Percentiles rank a stretch among this genome's conserved stretches.
Evolutionary conservation across 2,888 invertebrate genomes (phyloP).

Genomic region (Chironomus tentans): DNA sequence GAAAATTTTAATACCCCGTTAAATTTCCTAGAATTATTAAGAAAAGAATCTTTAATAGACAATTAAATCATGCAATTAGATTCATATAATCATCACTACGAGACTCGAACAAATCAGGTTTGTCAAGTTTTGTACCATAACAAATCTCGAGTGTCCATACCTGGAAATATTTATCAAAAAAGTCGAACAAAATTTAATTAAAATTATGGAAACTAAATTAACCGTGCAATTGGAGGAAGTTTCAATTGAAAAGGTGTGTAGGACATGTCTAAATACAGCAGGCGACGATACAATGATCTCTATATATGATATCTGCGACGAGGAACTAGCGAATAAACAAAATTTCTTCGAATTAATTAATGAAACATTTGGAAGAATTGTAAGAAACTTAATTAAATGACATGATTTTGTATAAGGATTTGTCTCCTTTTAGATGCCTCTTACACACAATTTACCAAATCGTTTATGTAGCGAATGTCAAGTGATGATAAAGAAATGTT

Average conservation of each 20-base stretch:
- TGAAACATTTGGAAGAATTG: constrained; percentile 16
- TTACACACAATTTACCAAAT: not conserved
- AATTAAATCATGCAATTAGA: too few species aligned
- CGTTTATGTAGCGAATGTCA: constrained; percentile 13
- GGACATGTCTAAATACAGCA: constrained; percentile 35
- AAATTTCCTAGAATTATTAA: too few species aligned
- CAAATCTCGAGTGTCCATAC: too few species aligned
- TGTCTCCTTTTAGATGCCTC: not conserved
- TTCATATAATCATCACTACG: too few species aligned
- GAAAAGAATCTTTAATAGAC: too few species aligned
- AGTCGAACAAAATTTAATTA: too few species aligned
- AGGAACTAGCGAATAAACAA: not conserved
- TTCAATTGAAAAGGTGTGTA: constrained; percentile 35
- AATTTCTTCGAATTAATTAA: not conserved
- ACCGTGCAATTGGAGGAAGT: not conserved
- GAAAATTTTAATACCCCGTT: too few species aligned
- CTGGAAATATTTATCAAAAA: too few species aligned
- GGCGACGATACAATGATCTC: not conserved
- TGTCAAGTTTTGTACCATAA: too few species aligned
- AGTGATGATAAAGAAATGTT: not conserved
- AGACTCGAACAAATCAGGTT: too few species aligned
- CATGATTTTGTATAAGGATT: not conserved
- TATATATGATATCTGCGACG: not conserved
- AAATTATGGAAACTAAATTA: not conserved
- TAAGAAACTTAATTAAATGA: not conserved